Evolutionary conservation across 2,113 vertebrate genomes (phyloP), one percentile per base, ranked within the genome.

Genomic region (Danionella cerebrum): DNA sequence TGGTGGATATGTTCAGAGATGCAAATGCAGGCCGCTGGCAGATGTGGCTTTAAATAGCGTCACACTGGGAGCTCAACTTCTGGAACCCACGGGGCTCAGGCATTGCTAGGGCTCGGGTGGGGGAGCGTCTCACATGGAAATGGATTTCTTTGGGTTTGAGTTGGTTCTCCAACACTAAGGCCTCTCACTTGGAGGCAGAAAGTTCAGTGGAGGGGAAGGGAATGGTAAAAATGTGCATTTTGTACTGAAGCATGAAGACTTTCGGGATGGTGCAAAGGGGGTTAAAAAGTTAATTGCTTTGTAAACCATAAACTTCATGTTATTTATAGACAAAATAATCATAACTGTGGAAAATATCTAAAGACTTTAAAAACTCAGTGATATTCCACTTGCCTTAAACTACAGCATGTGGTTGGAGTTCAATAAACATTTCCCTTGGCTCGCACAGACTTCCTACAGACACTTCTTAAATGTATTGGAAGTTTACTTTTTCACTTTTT

Each of bases 21-120:
- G 65, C 70, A 76, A 80, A 80, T 79, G 72, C 59, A 69, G 64
- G 27, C 74, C 52, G 67, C 57, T 58, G 72, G 67, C 82, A 84
- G 80, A 82, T 80, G 79, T 80, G 78, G 58, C 68, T 80, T 69
- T 78, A 80, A 77, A 80, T 75, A 78, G 67, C 63, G 70, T 70
- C 77, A 84, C 69, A 71, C 68, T 51, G 69, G 55, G 71, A 62
- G 65, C 52, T 68, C 55, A 51, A 70, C 70, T 72, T 60, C 70
- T 72, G 66, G 67, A 73, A 67, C 67, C 71, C 71, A 73, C 59
- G 76, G 72, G 69, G 70, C 45, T 71, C 68, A 67, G 44, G 64
- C 73, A 33, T 21, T 45, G 53, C 18, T 69, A 70, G 47, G 10
- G 19, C 51, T 48, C 10, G 58, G 35, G 67, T 67, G 75, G 65